These are phyloP conservation scores for Trypoxylus dichotomus DNA, from an alignment of 1,140 invertebrate species.

Conservation along the genomic window DNA sequence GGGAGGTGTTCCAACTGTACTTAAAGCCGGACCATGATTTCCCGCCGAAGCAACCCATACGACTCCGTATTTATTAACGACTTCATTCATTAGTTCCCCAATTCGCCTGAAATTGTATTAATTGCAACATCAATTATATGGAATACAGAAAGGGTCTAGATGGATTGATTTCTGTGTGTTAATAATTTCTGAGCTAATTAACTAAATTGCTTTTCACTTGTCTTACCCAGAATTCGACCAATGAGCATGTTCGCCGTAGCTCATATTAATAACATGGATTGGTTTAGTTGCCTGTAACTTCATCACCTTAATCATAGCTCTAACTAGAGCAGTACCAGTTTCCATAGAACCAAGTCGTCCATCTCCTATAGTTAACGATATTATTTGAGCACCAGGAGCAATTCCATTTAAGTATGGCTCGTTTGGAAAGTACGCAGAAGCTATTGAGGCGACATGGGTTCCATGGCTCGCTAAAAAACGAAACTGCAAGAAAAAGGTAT, in stretches of 20 bases:
- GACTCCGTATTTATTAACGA: slow-evolving; percentile 90
- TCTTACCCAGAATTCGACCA: slow-evolving; percentile 86
- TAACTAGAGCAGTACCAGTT: slow-evolving; percentile 87
- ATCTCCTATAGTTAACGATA: slow-evolving; percentile 90
- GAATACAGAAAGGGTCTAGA: neutral
- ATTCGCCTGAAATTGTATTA: slow-evolving; percentile 60
- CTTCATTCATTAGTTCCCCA: slow-evolving; percentile 83
- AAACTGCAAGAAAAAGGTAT: neutral
- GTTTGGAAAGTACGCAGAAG: slow-evolving; percentile 88
- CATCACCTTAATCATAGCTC: slow-evolving; percentile 89
- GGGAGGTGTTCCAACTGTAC: slow-evolving; percentile 91
- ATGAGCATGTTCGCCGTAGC: slow-evolving; percentile 93
- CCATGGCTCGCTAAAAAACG: slow-evolving; percentile 81
- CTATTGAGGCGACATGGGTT: slow-evolving; percentile 96
- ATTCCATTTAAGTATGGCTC: slow-evolving; percentile 90
- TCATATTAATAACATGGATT: slow-evolving; percentile 95
- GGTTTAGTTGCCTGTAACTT: slow-evolving; percentile 63
- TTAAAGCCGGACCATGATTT: slow-evolving; percentile 91
- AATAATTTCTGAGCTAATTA: too few species aligned
- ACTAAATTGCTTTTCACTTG: too few species aligned
- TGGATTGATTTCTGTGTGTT: too few species aligned
- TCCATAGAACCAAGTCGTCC: slow-evolving; percentile 91
- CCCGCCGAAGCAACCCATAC: slow-evolving; percentile 91
- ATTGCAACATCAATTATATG: neutral
- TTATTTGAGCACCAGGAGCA: slow-evolving; percentile 94